These are phyloP conservation scores for Leptopilina myrica DNA, from an alignment of 2,888 invertebrate genomes.

Conservation along the genomic window DNA sequence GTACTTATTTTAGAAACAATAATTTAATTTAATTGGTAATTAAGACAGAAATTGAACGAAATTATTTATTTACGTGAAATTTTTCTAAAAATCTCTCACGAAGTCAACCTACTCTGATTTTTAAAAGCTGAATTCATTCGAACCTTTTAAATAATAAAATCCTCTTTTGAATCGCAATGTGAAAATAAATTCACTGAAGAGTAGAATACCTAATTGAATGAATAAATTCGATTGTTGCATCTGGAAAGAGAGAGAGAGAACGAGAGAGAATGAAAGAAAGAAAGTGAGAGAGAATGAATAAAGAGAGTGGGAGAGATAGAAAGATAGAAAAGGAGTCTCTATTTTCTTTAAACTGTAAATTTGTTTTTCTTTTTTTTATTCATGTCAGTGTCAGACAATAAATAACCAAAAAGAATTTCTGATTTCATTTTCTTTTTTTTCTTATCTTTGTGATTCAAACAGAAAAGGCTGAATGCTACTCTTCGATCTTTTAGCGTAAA, in stretches of 20 bases:
- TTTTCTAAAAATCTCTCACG: too few species aligned
- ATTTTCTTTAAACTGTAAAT: constrained; percentile 12
- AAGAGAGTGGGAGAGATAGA: too few species aligned
- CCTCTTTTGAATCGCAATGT: neutral
- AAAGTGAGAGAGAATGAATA: too few species aligned
- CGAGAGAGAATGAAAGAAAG: neutral
- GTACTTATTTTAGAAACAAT: too few species aligned
- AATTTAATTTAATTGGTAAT: too few species aligned
- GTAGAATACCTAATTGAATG: neutral
- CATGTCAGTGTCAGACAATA: constrained; percentile 1
- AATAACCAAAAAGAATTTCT: constrained; percentile 18
- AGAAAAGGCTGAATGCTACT: neutral
- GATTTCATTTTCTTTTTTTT: neutral
- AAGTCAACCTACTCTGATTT: too few species aligned
- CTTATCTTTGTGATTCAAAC: neutral
- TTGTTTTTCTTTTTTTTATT: constrained; percentile 6
- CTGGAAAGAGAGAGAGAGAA: too few species aligned
- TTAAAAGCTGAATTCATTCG: neutral
- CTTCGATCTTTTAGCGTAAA: constrained; percentile 20
- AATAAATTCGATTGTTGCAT: neutral
- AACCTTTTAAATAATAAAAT: neutral
- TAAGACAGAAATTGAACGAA: too few species aligned
- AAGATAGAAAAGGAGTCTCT: neutral
- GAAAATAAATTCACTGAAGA: constrained; percentile 4
- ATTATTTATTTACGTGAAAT: too few species aligned